Base-by-base conservation (phyloP, 1,140 invertebrate species). In the Papilio polytes region DNA sequence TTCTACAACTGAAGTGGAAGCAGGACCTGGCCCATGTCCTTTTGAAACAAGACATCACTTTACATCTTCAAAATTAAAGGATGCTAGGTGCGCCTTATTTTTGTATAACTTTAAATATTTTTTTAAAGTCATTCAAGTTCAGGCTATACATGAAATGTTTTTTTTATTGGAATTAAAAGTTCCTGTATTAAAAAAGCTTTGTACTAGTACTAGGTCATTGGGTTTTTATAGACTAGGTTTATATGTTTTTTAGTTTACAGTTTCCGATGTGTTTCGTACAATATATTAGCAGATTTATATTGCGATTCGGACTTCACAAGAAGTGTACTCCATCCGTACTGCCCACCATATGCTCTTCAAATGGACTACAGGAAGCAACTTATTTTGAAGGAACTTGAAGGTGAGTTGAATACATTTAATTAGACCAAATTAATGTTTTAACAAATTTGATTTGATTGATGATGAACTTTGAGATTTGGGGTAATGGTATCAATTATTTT, bases 321-420 rank as follows among this genome's bases (percentile, higher is more conserved):
- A 81, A 96, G 94, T 66, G 95, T 96, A 48, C 94, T 99, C 8
- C 98, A 97, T 94, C 96, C 97, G 0, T 98, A 98, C 87, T 99
- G 98, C 89, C 97, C 98, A 51, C 90, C 96, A 10, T 96, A 98
- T 94, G 97, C 97, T 41, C 94, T 99, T 22, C 95, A 96, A 31
- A 97, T 98, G 80, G 97, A 98, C 84, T 99, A 99, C 88, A 96
- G 98, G 88, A 98, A 98, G 88, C 97, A 97, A 87, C 94, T 99
- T 12, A 96, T 98, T 84, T 84, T 98, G 0, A 98, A 98, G 91
- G 98, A 99, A 95, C 91, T 99, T 51, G 85, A 96, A 88, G 97
- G 98, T 97, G 96, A 87, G 87, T 80, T 59, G 4, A 59, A 59
- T 1, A 56, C 13, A 53, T 53, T 51, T 7, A 48, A 48, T 48